These are phyloP conservation scores for Ormia ochracea DNA, from an alignment of 2,888 invertebrate species.

Conservation along the genomic window DNA sequence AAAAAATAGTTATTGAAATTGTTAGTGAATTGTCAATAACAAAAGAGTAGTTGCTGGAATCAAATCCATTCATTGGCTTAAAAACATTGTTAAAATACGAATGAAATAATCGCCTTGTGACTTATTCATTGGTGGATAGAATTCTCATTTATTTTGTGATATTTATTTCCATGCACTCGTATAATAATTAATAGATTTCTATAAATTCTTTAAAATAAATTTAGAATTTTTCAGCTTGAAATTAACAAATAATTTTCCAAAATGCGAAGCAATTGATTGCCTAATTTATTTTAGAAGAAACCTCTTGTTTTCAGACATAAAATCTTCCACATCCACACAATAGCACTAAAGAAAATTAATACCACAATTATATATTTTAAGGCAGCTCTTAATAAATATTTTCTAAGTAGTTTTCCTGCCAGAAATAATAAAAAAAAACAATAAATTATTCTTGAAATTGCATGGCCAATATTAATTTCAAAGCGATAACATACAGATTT, in stretches of 20 bases:
- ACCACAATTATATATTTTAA: too few species aligned
- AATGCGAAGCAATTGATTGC: constrained; percentile 43
- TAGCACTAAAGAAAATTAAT: constrained; percentile 30
- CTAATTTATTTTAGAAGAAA: not conserved
- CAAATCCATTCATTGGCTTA: constrained; percentile 12
- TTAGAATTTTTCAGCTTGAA: too few species aligned
- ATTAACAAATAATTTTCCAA: not conserved
- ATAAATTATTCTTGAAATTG: constrained; percentile 4
- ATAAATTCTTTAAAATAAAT: too few species aligned
- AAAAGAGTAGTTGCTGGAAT: not conserved
- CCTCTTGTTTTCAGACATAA: not conserved
- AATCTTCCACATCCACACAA: not conserved
- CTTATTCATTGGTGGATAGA: too few species aligned
- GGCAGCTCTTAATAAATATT: constrained; percentile 71
- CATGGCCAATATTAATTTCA: not conserved
- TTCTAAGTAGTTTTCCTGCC: constrained; percentile 9
- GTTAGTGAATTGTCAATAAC: constrained; percentile 22
- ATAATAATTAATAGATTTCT: too few species aligned
- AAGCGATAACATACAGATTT: constrained; percentile 53
- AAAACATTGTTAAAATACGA: too few species aligned
- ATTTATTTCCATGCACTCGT: too few species aligned
- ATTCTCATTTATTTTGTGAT: constrained; percentile 4
- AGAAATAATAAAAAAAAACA: not conserved
- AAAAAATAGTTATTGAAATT: constrained; percentile 30
- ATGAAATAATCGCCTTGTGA: too few species aligned